A percentile compares a stretch with the other conserved stretches of the same genome.
phyloP scores from a whole-genome alignment of 1,140 invertebrate species.

The Drosophila miranda region DNA sequence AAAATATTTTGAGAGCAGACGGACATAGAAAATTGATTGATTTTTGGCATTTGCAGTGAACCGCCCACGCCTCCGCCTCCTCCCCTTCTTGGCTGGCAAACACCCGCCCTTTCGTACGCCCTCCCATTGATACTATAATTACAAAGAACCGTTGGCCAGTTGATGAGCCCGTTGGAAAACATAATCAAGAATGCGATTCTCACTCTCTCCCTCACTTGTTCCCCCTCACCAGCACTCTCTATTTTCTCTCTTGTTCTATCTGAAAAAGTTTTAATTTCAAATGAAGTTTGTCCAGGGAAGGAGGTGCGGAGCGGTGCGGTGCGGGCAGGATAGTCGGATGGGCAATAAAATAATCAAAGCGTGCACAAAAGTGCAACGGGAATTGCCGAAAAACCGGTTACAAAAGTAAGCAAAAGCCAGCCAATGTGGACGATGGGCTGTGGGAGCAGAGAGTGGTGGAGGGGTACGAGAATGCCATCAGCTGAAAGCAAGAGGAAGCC shows the following conservation, averaged over 20 bases:
- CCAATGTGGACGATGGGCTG: too few relatives aligned
- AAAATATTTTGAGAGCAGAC: constrained; percentile 61
- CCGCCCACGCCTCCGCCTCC: constrained; percentile 4
- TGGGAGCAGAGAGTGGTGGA: constrained; percentile 1
- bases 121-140: constrained; percentile 73
- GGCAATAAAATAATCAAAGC: constrained; percentile 80
- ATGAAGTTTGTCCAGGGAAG: constrained; percentile 64
- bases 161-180: constrained; percentile 77
- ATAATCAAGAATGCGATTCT: constrained; percentile 77
- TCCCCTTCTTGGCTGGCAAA: too few relatives aligned
- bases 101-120: neutral
- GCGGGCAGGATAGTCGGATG: neutral
- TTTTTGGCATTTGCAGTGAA: constrained; percentile 53
- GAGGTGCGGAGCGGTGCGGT: neutral
- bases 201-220: constrained; percentile 1
- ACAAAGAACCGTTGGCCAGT: constrained; percentile 75
- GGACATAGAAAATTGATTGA: constrained; percentile 65
- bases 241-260: constrained; percentile 1
- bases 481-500: constrained; percentile 28
- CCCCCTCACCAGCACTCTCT: neutral
- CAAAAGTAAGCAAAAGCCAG: constrained; percentile 62
- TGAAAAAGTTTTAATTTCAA: constrained; percentile 75
- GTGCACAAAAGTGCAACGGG: constrained; percentile 76
- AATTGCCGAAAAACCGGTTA: constrained; percentile 73
- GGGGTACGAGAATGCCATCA: constrained; percentile 18